Evolutionary conservation across 2,113 vertebrate genomes (phyloP).

Genomic region (Herpetotheres cachinnans): DNA sequence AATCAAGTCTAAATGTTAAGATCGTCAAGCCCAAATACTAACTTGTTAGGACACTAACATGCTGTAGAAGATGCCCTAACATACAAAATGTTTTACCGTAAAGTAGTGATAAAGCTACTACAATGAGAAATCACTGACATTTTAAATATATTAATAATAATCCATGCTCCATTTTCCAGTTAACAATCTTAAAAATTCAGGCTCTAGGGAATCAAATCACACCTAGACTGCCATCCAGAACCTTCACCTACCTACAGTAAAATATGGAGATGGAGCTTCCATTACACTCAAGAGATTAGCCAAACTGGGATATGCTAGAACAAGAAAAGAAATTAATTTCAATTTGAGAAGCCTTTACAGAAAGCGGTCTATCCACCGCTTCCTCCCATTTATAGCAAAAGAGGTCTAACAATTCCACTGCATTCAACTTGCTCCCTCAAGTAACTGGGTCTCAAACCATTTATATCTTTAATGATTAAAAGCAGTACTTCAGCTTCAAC

Average conservation of each 20-base stretch:
- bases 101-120: neutral
- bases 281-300: slow-evolving; percentile 1
- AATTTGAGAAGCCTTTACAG: neutral
- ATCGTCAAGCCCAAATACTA: neutral
- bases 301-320: slow-evolving; percentile 17
- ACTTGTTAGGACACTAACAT: neutral
- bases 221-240: neutral
- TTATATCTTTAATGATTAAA: slow-evolving; percentile 33
- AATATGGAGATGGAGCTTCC: neutral
- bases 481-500: slow-evolving; percentile 24
- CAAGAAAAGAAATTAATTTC: slow-evolving; percentile 49
- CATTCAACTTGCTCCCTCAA: slow-evolving; percentile 19
- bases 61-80: neutral
- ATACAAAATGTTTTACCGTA: neutral
- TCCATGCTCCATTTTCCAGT: neutral
- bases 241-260: neutral
- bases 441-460: slow-evolving; percentile 41
- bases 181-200: neutral
- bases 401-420: slow-evolving; percentile 11
- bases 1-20: neutral
- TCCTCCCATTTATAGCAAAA: slow-evolving; percentile 12
- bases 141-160: neutral
- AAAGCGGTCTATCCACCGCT: neutral
- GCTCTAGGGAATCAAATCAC: neutral
- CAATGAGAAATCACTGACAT: neutral